Conservation (phyloP, 2,797 vertebrate species). For the Mycteria americana region DNA sequence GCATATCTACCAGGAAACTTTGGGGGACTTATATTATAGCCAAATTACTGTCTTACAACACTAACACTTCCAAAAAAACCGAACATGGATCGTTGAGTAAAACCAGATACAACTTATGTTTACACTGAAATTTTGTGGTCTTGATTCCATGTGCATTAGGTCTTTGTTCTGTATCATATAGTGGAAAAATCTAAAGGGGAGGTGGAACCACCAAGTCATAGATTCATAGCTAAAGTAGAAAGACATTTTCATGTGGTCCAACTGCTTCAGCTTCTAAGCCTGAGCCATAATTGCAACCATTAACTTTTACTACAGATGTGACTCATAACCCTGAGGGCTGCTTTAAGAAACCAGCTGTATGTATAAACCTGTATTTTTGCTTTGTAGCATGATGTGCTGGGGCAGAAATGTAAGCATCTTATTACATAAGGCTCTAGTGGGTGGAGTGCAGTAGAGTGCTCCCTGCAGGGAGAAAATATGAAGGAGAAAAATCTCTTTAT, state of each 20-base stretch:
- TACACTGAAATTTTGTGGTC: not conserved
- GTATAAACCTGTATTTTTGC: slow-evolving; percentile 18
- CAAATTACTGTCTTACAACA: not conserved
- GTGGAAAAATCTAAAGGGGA: not conserved
- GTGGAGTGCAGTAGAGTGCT: not conserved
- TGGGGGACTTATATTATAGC: not conserved
- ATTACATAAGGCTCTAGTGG: not conserved
- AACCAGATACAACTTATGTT: not conserved
- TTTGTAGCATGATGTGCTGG: not conserved
- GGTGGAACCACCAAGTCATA: not conserved
- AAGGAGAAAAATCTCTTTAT: not conserved
- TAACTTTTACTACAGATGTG: not conserved
- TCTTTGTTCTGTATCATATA: not conserved
- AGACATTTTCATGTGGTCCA: slow-evolving; percentile 29
- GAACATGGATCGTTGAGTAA: not conserved
- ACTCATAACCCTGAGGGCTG: slow-evolving; percentile 8
- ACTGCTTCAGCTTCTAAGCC: not conserved
- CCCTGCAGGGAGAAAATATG: slow-evolving; percentile 22
- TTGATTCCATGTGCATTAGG: not conserved
- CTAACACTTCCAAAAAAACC: not conserved
- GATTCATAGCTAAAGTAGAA: not conserved
- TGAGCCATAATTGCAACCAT: not conserved
- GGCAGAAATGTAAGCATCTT: slow-evolving; percentile 3
- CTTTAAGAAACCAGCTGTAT: not conserved
- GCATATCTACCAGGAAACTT: not conserved